Conservation (phyloP, 2,888 invertebrate genomes). For the Ametastegia equiseti region DNA sequence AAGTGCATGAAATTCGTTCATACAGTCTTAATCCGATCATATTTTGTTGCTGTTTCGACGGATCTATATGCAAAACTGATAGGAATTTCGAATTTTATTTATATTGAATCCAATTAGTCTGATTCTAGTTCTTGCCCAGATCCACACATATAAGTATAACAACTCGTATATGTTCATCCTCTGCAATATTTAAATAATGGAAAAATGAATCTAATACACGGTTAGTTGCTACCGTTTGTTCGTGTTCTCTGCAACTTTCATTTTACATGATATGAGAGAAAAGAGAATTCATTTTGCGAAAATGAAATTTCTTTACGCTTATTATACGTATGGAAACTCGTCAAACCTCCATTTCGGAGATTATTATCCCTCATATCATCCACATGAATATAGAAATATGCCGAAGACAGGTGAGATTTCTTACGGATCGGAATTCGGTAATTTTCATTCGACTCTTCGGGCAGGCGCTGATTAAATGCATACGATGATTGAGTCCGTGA, state of each 20-base stretch:
- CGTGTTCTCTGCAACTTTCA: conserved; percentile 22
- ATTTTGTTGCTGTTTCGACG: not conserved
- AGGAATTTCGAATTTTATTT: not conserved
- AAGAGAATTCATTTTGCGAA: not conserved
- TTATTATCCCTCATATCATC: no score
- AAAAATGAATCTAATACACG: conserved; percentile 4
- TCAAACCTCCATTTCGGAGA: no score
- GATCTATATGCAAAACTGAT: not conserved
- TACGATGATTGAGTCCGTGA: not conserved
- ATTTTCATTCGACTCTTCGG: not conserved
- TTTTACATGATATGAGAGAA: not conserved
- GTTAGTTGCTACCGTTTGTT: conserved; percentile 45
- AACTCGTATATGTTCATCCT: no score
- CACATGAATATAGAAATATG: not conserved
- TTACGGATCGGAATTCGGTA: not conserved
- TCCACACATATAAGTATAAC: no score
- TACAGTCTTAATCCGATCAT: no score
- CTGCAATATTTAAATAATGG: not conserved
- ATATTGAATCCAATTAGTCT: not conserved
- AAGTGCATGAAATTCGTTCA: not conserved
- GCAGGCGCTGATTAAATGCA: not conserved
- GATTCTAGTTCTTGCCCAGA: not conserved
- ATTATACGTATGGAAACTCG: not conserved
- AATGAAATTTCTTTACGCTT: not conserved
- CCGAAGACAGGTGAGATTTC: not conserved